Percentiles rank a stretch among this genome's conserved stretches.
These are phyloP conservation scores for Amphipyra berbera DNA, from an alignment of 2,888 invertebrate species.

Conservation along the genomic window DNA sequence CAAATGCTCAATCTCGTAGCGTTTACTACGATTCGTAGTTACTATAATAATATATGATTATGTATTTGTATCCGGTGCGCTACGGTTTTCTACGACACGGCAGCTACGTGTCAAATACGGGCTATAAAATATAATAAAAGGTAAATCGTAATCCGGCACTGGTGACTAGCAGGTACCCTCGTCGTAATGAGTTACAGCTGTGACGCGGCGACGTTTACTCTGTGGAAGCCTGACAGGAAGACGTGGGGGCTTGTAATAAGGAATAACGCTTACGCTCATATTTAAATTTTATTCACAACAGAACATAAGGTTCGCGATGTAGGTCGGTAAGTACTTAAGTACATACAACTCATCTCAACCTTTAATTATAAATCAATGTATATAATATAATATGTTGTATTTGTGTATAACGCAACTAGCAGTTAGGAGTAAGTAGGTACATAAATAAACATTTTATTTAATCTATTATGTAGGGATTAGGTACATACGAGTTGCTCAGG, in stretches of 20 bases:
- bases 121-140: too few species aligned
- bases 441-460: conserved; percentile 48
- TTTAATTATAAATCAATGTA: conserved; percentile 31
- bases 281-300: conserved; percentile 83
- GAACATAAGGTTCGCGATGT: conserved; percentile 73
- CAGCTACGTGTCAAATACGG: too few species aligned
- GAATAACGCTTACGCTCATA: conserved; percentile 63
- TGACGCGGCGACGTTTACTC: too few species aligned
- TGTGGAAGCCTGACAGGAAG: too few species aligned
- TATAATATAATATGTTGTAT: conserved; percentile 40
- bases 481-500: conserved; percentile 1
- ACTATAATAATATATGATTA: too few species aligned
- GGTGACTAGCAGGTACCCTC: too few species aligned
- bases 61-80: too few species aligned
- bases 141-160: too few species aligned
- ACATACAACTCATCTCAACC: conserved; percentile 52
- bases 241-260: conserved; percentile 27
- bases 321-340: conserved; percentile 61
- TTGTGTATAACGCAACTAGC: conserved; percentile 50
- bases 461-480: not conserved
- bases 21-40: too few species aligned
- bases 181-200: too few species aligned
- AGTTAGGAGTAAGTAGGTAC: conserved; percentile 35
- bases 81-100: too few species aligned
- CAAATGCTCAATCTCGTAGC: too few species aligned